Evolutionary conservation across 2,888 invertebrate genomes (phyloP).

Genomic region (Leptothorax acervorum): DNA sequence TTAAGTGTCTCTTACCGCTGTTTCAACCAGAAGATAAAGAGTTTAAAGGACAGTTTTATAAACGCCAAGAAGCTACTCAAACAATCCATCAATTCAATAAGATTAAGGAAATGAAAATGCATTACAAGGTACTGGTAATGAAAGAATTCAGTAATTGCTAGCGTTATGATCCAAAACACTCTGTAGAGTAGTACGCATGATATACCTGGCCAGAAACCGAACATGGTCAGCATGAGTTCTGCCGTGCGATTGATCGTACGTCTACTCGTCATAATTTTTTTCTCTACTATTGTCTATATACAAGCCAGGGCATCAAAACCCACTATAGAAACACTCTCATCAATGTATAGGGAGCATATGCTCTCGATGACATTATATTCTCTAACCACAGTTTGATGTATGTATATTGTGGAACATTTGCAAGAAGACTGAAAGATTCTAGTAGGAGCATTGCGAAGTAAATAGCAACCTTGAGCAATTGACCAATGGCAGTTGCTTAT

Average conservation of each 20-base stretch:
- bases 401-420: neutral
- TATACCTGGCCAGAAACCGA: conserved; percentile 59
- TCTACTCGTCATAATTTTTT: conserved; percentile 28
- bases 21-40: conserved; percentile 47
- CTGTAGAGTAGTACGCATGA: conserved; percentile 1
- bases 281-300: neutral
- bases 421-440: neutral
- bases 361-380: neutral
- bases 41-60: conserved; percentile 28
- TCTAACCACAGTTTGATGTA: neutral
- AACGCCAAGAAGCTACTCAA: conserved; percentile 46
- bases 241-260: conserved; percentile 54
- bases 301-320: neutral
- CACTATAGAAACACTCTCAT: neutral
- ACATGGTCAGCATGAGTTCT: conserved; percentile 42
- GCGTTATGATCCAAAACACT: conserved; percentile 43
- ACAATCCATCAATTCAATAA: conserved; percentile 45
- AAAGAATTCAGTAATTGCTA: conserved; percentile 11
- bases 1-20: conserved; percentile 49
- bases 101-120: conserved; percentile 2
- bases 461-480: neutral
- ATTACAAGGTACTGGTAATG: conserved; percentile 55
- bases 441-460: neutral
- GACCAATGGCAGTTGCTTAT: conserved; percentile 3
- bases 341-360: neutral